A percentile compares a stretch with the other conserved stretches of the same genome.
Conservation (phyloP, 2,888 invertebrate species). For the Bellardia pandia region DNA sequence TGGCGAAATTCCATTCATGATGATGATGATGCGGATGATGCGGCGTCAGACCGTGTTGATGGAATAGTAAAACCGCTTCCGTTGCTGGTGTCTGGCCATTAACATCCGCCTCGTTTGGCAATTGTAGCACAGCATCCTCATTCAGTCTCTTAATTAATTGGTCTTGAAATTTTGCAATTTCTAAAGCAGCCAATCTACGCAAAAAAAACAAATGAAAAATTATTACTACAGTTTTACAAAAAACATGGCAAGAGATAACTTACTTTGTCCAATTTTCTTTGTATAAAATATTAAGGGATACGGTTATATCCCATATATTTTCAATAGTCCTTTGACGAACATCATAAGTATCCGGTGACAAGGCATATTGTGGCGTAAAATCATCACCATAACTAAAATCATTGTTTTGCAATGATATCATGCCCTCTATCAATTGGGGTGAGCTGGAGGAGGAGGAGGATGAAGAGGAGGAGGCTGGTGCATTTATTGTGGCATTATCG, state of each 20-base stretch:
- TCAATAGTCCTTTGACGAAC: slow-evolving; percentile 90
- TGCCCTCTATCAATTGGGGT: slow-evolving; percentile 68
- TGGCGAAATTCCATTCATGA: slow-evolving; percentile 93
- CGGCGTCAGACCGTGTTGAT: slow-evolving; percentile 84
- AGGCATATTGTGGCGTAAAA: slow-evolving; percentile 79
- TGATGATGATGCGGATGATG: slow-evolving; percentile 83
- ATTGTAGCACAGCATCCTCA: slow-evolving; percentile 90
- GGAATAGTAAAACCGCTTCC: slow-evolving; percentile 83
- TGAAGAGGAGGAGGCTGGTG: slow-evolving; percentile 66
- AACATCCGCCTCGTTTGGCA: slow-evolving; percentile 85
- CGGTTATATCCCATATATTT: slow-evolving; percentile 96
- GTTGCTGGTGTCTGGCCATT: slow-evolving; percentile 82
- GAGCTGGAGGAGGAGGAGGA: slow-evolving; percentile 52
- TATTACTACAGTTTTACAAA: neutral
- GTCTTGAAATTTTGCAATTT: slow-evolving; percentile 90
- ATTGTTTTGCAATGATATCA: slow-evolving; percentile 74
- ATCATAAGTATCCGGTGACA: slow-evolving; percentile 85
- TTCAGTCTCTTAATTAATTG: slow-evolving; percentile 91
- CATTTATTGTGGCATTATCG: slow-evolving; percentile 79
- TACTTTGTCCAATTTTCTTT: slow-evolving; percentile 95
- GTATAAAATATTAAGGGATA: slow-evolving; percentile 93
- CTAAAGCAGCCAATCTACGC: slow-evolving; percentile 83
- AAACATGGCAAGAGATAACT: slow-evolving; percentile 82
- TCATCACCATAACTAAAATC: slow-evolving; percentile 82
- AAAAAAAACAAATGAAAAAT: slow-evolving; percentile 4